phyloP scores from a whole-genome alignment of 2,113 vertebrate species.

The Scytalopus superciliaris region DNA sequence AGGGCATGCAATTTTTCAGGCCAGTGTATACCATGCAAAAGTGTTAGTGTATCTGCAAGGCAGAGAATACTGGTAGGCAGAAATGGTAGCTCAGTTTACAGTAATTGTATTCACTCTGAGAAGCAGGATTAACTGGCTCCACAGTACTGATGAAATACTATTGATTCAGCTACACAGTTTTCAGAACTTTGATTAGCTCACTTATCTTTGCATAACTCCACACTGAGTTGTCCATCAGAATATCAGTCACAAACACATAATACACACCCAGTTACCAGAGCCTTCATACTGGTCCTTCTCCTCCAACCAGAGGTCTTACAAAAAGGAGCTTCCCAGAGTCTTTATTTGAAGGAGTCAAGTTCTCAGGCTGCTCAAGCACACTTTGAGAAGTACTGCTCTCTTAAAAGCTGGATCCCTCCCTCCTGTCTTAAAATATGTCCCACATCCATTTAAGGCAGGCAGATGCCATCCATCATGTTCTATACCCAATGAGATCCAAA shows the following conservation, averaged over 20 bases:
- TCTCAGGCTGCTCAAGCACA: background rate
- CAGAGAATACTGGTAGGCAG: background rate
- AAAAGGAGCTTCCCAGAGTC: background rate
- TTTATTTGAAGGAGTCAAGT: background rate
- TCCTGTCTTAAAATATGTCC: background rate
- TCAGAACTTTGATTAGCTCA: background rate
- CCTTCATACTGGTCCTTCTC: background rate
- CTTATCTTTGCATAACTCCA: background rate
- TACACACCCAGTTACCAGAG: background rate
- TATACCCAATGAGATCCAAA: background rate
- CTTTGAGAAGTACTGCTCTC: background rate
- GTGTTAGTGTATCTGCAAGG: background rate
- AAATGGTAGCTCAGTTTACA: background rate
- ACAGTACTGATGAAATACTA: background rate
- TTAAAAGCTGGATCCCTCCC: background rate
- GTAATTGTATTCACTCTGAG: background rate
- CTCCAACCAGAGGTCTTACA: background rate
- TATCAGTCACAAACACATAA: background rate
- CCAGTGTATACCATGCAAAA: background rate
- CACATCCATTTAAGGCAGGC: background rate
- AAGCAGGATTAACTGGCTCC: background rate
- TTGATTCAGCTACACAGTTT: background rate
- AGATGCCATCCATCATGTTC: background rate
- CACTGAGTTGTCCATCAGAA: background rate
- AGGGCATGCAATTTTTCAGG: background rate